Percentiles rank a stretch among this genome's conserved stretches.
Conservation (phyloP, 2,113 vertebrate species). For the Illadopsis cleaveri region DNA sequence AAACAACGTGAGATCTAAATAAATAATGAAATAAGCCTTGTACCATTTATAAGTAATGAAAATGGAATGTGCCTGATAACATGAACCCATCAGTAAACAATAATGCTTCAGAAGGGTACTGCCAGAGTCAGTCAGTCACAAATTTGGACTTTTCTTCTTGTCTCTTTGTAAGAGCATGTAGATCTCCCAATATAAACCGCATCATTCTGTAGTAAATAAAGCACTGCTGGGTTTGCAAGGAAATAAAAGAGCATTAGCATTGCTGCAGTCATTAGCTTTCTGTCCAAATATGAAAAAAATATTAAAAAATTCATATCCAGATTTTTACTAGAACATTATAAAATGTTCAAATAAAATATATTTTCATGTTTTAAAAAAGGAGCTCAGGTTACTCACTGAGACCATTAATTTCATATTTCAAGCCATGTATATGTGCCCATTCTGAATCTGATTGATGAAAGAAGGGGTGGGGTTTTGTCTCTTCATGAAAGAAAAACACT, state of each 20-base stretch:
- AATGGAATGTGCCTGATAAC: background rate
- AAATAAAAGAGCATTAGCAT: background rate
- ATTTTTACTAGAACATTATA: background rate
- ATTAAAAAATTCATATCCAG: background rate
- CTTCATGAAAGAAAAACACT: background rate
- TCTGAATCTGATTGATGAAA: background rate
- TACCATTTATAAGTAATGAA: conserved; percentile 36
- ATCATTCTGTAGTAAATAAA: background rate
- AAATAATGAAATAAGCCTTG: conserved; percentile 14
- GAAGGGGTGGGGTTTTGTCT: background rate
- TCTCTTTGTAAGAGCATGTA: background rate
- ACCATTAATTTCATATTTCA: background rate
- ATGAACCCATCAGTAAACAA: background rate
- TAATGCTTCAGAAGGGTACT: background rate
- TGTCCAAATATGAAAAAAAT: background rate
- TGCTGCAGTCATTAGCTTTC: background rate
- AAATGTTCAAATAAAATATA: background rate
- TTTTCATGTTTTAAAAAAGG: background rate
- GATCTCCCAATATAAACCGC: background rate
- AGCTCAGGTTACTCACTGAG: background rate
- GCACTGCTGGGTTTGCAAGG: background rate
- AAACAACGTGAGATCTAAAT: background rate
- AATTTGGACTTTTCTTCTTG: background rate
- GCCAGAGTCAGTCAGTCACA: background rate
- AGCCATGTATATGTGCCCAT: background rate